Percentiles rank a stretch among this genome's conserved stretches.
These are phyloP conservation scores for Meteorus cinctellus DNA, from an alignment of 2,888 invertebrate species.

Conservation along the genomic window DNA sequence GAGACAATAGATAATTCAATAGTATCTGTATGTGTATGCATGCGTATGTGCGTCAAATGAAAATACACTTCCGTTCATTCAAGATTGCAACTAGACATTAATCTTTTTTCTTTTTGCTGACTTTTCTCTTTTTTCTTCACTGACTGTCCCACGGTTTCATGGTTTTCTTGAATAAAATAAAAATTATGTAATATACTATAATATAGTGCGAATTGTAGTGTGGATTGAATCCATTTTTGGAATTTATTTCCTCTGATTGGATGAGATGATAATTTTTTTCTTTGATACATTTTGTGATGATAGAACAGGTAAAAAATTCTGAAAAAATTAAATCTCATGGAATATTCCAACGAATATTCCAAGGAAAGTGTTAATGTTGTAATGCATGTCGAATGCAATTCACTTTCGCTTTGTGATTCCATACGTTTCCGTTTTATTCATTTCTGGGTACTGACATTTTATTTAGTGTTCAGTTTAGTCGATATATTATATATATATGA, in stretches of 20 bases:
- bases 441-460: too few relatives aligned
- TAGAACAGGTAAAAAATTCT: too few relatives aligned
- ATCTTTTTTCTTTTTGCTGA: not conserved
- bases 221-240: too few relatives aligned
- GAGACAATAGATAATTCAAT: conserved; percentile 1
- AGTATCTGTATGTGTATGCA: not conserved
- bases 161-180: not conserved
- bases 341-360: too few relatives aligned
- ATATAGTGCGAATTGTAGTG: too few relatives aligned
- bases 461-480: too few relatives aligned
- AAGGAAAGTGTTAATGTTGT: too few relatives aligned
- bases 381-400: too few relatives aligned
- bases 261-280: not conserved
- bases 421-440: too few relatives aligned
- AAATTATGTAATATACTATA: not conserved
- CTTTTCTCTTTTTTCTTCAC: not conserved
- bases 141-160: not conserved
- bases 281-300: not conserved
- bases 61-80: not conserved
- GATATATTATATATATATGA: too few relatives aligned
- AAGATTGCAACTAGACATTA: not conserved
- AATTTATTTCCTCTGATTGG: not conserved
- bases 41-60: not conserved
- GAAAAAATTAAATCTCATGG: not conserved
- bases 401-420: too few relatives aligned